Base-by-base conservation (phyloP, 2,888 invertebrate genomes). In the Teleiodes luculella region DNA sequence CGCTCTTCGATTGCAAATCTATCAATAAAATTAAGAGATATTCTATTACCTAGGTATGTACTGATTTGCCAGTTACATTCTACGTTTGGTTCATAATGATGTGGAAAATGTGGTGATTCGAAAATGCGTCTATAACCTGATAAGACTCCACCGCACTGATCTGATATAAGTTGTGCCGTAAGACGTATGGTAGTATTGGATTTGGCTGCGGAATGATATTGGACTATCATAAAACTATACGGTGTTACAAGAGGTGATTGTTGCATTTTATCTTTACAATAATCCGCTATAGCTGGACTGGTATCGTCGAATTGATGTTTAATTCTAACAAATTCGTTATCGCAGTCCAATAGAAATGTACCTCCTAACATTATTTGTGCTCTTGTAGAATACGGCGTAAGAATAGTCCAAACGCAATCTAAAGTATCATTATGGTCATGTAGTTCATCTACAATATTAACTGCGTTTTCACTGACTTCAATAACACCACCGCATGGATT, bases 31-130 rank as follows among this genome's bases (percentile, higher is more conserved):
- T 80, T 63, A 3, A 96, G 78, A 2, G 92, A 92, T 37, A 97
- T 83, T 67, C 93, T 92, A 64, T 92, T 94, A 0, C 96, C 96
- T 31, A 85, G 63, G 0, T 90, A 83, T 0, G 92, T 89, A 33
- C 82, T 77, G 52, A 97, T 91, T 64, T 93, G 93, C 97, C 97
- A 97, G 5, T 90, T 80, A 68, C 97, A 96, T 80, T 97, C 96
- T 46, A 92, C 86, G 74, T 95, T 95, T 57, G 92, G 90, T n/a
- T 90, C 90, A 77, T 97, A 97, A 45, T 72, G 74, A 60, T 83
- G 82, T 0, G 93, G 93, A 77, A 91, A 95, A 64, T 92, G 91
- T 31, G 93, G 93, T 0, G 92, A 91, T 33, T 79, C 64, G 58
- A 94, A 86, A 18, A 72, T 65, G 46, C 80, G 85, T 14, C 74